Conservation (phyloP, 2,888 invertebrate species). For the Orthosia gothica region DNA sequence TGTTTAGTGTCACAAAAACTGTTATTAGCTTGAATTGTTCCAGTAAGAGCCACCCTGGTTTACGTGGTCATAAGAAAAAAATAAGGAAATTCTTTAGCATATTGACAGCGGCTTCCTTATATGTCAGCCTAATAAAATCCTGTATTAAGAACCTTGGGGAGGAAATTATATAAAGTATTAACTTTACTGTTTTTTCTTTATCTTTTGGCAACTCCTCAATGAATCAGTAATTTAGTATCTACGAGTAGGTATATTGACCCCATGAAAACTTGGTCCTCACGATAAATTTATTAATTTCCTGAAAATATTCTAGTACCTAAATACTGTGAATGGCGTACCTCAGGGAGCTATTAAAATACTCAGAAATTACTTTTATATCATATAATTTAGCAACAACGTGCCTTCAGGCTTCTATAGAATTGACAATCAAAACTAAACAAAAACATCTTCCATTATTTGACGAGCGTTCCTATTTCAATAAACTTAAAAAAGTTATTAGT, state of each 20-base stretch:
- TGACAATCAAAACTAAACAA: too few relatives aligned
- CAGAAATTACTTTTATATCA: too few relatives aligned
- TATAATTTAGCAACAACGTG: too few relatives aligned
- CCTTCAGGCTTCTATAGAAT: too few relatives aligned
- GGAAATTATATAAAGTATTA: conserved; percentile 11
- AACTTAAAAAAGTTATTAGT: too few relatives aligned
- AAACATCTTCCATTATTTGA: too few relatives aligned
- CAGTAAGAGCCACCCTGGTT: conserved; percentile 74
- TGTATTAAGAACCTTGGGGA: conserved; percentile 16
- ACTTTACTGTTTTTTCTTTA: neutral
- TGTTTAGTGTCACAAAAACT: conserved; percentile 92
- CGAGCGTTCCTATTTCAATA: too few relatives aligned
- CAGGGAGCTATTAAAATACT: too few relatives aligned
- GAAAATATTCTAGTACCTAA: too few relatives aligned
- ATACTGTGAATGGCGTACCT: too few relatives aligned
- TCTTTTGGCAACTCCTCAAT: neutral
- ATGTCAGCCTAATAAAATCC: conserved; percentile 25
- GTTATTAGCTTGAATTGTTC: conserved; percentile 91
- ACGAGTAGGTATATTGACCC: neutral
- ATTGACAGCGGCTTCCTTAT: conserved; percentile 38
- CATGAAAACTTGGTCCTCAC: neutral
- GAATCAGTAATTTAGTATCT: neutral
- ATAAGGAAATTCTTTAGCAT: conserved; percentile 67
- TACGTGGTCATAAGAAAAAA: conserved; percentile 71
- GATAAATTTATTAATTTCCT: neutral